Evolutionary conservation across 1,140 invertebrate species (phyloP).

Genomic region (Aphelinus certus): DNA sequence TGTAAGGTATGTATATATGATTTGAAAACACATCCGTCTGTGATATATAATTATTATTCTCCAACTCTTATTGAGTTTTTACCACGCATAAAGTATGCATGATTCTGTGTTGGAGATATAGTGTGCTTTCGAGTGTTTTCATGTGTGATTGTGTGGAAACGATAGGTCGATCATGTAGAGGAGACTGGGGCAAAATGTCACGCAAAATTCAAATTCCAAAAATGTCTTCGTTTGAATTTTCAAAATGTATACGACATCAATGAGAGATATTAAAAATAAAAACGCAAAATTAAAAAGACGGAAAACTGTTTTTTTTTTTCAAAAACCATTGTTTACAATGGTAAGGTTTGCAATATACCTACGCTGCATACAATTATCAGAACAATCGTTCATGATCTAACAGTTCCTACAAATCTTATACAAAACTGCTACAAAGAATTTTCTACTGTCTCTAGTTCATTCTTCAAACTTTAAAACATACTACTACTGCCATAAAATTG

Average conservation of each 20-base stretch:
- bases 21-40: neutral
- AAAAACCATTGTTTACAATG: neutral
- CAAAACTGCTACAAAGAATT: slow-evolving; percentile 11
- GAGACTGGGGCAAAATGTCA: slow-evolving; percentile 34
- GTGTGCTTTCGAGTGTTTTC: neutral
- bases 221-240: slow-evolving; percentile 1
- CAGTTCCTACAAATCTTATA: neutral
- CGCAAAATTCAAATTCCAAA: slow-evolving; percentile 25
- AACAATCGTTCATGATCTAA: neutral
- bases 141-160: slow-evolving; percentile 9
- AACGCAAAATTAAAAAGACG: slow-evolving; percentile 1
- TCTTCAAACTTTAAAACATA: slow-evolving; percentile 5
- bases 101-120: neutral
- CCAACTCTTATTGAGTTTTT: slow-evolving; percentile 1
- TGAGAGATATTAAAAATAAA: neutral
- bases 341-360: no score
- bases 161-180: slow-evolving; percentile 17
- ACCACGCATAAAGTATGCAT: slow-evolving; percentile 6
- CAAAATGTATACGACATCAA: neutral
- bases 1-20: slow-evolving; percentile 38
- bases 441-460: slow-evolving; percentile 19
- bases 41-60: neutral
- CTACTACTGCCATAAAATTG: slow-evolving; percentile 16
- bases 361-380: no score
- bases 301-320: neutral